Evolutionary conservation across 2,797 vertebrate species (phyloP), one percentile per base, ranked within the genome.

Genomic region (Microcaecilia unicolor): DNA sequence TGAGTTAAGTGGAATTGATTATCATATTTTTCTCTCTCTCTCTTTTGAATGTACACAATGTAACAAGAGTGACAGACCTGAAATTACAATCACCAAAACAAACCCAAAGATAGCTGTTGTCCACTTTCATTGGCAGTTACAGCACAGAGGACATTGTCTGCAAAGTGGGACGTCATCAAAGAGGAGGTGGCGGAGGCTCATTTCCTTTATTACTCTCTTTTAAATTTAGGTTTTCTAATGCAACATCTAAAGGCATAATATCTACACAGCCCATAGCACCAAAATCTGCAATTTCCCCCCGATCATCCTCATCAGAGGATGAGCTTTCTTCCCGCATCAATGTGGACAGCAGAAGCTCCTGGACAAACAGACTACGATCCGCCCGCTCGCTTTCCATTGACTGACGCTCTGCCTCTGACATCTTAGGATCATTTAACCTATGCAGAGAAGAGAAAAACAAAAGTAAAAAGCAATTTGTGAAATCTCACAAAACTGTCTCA

Each of bases 181-280:
- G 96, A 94, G 94, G 93, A 81, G 93, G 92, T 76, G 93, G 90
- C 66, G 93, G 95, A 86, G 92, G 93, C 91, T 94, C 92, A 39
- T 91, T 92, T 84, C 88, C 86, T 72, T 80, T 85, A 84, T 87
- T 92, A 89, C 79, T 86, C 89, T 97, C 93, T 83, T 88, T 81
- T 67, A 98, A 88, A 84, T 96, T 93, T 74, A 99, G 93, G 76
- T 90, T 96, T 85, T 99, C 93, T 91, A 98, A 76, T 72, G 95
- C 95, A 89, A 97, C 93, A 76, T 98, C 93, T 88, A 98, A 84
- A 89, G 95, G 92, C 93, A 97, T 98, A 87, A 98, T 91, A 86
- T 98, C 93, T 87, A 98, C 94, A 75, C 92, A 98, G 83, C 95
- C 95, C 92, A 97, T 98, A 86, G 95, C 91, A 61, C 92, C 93